Evolutionary conservation across 2,888 invertebrate genomes (phyloP).

Genomic region (Eucera pruinosa): DNA sequence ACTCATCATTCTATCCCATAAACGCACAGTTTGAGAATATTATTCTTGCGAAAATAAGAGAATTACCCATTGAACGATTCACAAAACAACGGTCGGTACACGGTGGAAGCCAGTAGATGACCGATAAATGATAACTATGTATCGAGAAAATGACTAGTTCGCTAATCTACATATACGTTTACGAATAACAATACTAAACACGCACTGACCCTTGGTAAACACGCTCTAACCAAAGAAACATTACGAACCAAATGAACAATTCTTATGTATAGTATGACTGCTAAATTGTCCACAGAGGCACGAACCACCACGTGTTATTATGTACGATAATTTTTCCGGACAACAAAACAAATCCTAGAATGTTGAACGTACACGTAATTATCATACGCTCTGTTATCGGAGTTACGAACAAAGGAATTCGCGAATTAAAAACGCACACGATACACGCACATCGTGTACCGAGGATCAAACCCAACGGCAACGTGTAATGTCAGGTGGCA

Average conservation of each 20-base stretch:
- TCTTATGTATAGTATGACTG: neutral
- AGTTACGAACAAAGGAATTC: neutral
- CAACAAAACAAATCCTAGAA: constrained; percentile 15
- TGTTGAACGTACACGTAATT: neutral
- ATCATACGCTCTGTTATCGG: constrained; percentile 1
- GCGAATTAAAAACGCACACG: neutral
- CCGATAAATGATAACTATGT: constrained; percentile 41
- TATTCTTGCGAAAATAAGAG: neutral
- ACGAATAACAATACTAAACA: constrained; percentile 24
- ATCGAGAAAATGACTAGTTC: constrained; percentile 17
- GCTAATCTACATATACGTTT: constrained; percentile 15
- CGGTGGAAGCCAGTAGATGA: constrained; percentile 17
- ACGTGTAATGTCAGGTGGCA: constrained; percentile 37
- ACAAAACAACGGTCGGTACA: constrained; percentile 19
- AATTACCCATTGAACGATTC: constrained; percentile 26
- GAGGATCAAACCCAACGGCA: constrained; percentile 31
- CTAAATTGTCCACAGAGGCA: neutral
- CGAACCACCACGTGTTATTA: constrained; percentile 36
- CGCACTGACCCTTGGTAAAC: neutral
- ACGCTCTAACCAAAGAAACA: neutral
- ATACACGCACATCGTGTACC: neutral
- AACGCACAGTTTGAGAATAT: constrained; percentile 25
- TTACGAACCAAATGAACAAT: constrained; percentile 5
- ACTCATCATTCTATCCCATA: constrained; percentile 7
- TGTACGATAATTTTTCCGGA: constrained; percentile 30